Evolutionary conservation across 2,888 invertebrate species (phyloP), one percentile per base, ranked within the genome.

Genomic region (Enchytraeus crypticus): DNA sequence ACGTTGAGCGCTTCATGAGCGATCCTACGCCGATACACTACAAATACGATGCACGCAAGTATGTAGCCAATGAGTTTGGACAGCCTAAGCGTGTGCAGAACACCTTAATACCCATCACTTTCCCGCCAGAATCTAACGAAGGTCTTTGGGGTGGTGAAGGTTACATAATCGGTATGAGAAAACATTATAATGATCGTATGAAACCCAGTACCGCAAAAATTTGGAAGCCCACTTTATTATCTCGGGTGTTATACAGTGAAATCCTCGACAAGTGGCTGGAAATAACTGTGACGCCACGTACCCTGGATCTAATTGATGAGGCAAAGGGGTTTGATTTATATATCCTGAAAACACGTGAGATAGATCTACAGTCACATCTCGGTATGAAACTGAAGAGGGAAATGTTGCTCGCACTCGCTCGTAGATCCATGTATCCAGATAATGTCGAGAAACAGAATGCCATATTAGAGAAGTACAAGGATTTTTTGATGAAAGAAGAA

Each of bases 71-170:
- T 51, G 51, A 61, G 54, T 55, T 46, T 45, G 64, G 66, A 18
- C 26, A 30, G 11, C 63, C 57, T 51, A 5, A 30, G n/a, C 29
- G 26, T 33, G 61, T 61, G 5, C 71, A 75, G 62, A 75, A 78
- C 66, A 69, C 71, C 27, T 76, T 77, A 5, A 79, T 96, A 33
- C 89, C 88, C 1, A 73, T 92, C 1, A 84, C 85, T 66, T 87
- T 85, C 76, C 89, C 95, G 0, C 81, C 84, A 45, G 90, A 96
- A 81, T 82, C 87, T 60, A 82, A 95, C 75, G 73, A 85, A 51
- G 95, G 95, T 34, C 82, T 98, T 66, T 97, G 96, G 96, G 97
- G 95, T 65, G 97, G 97, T 8, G 98, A 98, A 82, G 91, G 87
- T 34, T 84, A 97, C 0, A 82, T 98, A 27, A 88, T 90, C 82